These are phyloP conservation scores for Rhorus exstirpatorius DNA, from an alignment of 2,888 invertebrate genomes.

Conservation along the genomic window DNA sequence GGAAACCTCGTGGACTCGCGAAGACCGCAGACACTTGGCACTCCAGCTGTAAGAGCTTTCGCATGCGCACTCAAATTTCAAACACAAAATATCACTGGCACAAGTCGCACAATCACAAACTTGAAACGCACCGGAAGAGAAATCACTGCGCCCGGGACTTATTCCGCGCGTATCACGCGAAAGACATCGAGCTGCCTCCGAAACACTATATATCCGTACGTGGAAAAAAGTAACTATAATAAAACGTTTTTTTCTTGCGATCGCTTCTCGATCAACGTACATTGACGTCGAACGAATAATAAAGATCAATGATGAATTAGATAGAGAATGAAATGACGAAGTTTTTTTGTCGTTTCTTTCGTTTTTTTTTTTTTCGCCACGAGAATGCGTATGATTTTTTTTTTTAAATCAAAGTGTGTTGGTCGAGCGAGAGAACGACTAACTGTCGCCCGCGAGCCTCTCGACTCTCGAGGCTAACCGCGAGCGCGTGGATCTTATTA, in stretches of 20 bases:
- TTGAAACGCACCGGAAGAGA: too few relatives aligned
- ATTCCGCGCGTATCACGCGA: conserved; percentile 4
- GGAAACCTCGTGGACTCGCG: too few relatives aligned
- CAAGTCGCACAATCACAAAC: too few relatives aligned
- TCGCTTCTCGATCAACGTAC: not conserved
- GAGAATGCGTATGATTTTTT: conserved; percentile 15
- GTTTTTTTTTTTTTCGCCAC: not conserved
- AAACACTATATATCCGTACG: conserved; percentile 4
- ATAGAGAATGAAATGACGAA: not conserved
- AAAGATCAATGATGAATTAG: not conserved
- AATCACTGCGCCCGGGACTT: too few relatives aligned
- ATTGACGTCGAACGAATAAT: not conserved
- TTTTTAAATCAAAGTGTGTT: conserved; percentile 33
- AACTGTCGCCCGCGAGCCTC: conserved; percentile 64
- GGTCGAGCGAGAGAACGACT: conserved; percentile 39
- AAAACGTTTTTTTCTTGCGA: not conserved
- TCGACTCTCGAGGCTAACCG: conserved; percentile 68
- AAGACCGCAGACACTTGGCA: too few relatives aligned
- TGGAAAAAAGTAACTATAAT: not conserved
- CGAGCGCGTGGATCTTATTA: conserved; percentile 67
- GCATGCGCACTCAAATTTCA: too few relatives aligned
- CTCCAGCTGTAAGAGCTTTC: too few relatives aligned
- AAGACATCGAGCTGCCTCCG: not conserved
- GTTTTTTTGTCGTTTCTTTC: not conserved
- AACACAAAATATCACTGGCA: too few relatives aligned